Base-by-base conservation (phyloP, 2,888 invertebrate genomes). In the Sarcophaga subvicina region DNA sequence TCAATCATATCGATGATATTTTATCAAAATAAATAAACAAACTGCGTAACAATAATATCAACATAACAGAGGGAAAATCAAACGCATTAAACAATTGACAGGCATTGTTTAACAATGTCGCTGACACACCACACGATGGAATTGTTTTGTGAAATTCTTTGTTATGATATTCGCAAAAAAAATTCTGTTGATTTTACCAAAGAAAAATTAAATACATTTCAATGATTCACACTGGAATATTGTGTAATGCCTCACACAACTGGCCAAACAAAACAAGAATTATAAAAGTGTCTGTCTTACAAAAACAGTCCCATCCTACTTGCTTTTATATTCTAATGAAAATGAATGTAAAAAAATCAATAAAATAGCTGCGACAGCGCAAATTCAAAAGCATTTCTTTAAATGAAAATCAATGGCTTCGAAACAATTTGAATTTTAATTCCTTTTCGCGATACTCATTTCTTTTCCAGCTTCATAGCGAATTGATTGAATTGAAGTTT, bases 41-140 rank as follows among this genome's bases (percentile, higher is more conserved):
- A 54, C 14, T 14, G 37, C 10, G 37, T 37, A 54, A 54, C 54
- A 54, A 54, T 12, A 12, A 54, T 14, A 37, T 10, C 63, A 73
- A 25, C 20, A 20, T 47, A 73, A 47, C 8, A 47, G 4, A 62
- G 45, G 37, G 20, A 45, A 77, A 54, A 77, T 54, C 77, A 59
- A 17, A 66, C 60, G n/a, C 12, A 27, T 70, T 25, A 37, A 72
- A 80, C 73, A 80, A 73, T 80, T 45, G 73, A 67, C 4, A 17
- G 60, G 20, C 80, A 22, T 80, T 80, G 72, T 80, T 22, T 72
- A 37, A 66, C 4, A 22, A n/a, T 80, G 64, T 72, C 80, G 66
- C 63, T 64, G 64, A n/a, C 79, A 64, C 22, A n/a, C 17, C 45
- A 20, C 45, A 20, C n/a, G 17, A 47, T n/a, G 64, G 17, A 75